A percentile compares a stretch with the other conserved stretches of the same genome.
Conservation (phyloP, 2,113 vertebrate species). For the Boulengeromyrus knoepffleri region DNA sequence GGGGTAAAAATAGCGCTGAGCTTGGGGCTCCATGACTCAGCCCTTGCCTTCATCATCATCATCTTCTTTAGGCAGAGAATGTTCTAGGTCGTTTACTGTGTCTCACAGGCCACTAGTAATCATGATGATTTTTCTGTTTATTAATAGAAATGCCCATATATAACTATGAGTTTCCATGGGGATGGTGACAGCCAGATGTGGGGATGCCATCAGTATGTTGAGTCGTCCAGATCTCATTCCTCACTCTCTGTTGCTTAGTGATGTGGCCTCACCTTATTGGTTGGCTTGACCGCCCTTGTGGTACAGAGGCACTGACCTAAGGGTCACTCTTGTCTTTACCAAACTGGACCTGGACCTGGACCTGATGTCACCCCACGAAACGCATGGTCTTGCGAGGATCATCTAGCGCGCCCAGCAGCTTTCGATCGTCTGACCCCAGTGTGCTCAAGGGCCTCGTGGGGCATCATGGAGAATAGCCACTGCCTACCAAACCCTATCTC, state of each 20-base stretch:
- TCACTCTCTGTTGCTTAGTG: neutral
- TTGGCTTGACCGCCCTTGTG: neutral
- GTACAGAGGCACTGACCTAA: neutral
- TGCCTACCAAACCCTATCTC: neutral
- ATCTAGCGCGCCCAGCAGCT: neutral
- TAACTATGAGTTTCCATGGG: neutral
- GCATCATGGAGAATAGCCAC: neutral
- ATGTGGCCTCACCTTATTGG: neutral
- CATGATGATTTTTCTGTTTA: neutral
- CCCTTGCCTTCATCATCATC: neutral
- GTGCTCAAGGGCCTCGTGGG: neutral
- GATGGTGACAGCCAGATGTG: neutral
- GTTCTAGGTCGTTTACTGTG: neutral
- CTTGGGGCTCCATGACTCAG: neutral
- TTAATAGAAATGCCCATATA: neutral
- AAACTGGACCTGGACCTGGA: neutral
- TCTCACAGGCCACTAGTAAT: neutral
- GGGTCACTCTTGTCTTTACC: neutral
- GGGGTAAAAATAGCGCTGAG: neutral
- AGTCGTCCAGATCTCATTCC: neutral
- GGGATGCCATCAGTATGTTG: neutral
- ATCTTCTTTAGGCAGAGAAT: neutral
- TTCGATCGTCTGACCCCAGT: neutral
- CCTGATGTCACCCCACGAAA: neutral
- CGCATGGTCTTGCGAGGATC: neutral